A percentile compares a stretch with the other conserved stretches of the same genome.
Evolutionary conservation across 2,113 vertebrate genomes (phyloP).

Genomic region (Enhydra lutris): DNA sequence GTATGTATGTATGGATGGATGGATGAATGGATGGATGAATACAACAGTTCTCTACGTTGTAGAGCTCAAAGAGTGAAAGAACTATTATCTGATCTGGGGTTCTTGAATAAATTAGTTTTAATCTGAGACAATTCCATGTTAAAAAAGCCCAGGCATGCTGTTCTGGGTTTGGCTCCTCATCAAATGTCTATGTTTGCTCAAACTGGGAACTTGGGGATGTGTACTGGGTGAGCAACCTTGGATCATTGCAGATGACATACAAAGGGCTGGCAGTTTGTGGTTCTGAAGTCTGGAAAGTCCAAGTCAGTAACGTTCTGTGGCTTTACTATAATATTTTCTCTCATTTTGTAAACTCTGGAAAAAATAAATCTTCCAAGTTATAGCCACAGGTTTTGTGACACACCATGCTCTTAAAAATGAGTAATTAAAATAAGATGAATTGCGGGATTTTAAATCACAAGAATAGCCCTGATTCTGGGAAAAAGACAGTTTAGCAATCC

Average conservation of each 20-base stretch:
- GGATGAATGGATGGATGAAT: neutral
- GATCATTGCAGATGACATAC: neutral
- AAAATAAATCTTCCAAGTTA: neutral
- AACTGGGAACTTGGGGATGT: neutral
- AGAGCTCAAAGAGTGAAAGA: neutral
- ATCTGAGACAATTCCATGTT: neutral
- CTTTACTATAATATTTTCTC: neutral
- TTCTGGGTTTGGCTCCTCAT: neutral
- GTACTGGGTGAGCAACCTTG: neutral
- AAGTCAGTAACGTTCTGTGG: neutral
- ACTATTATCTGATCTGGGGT: neutral
- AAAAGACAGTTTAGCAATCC: neutral
- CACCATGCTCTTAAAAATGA: neutral
- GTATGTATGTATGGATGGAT: neutral
- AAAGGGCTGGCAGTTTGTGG: neutral
- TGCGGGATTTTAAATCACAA: neutral
- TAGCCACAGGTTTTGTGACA: constrained; percentile 32
- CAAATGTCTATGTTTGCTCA: neutral
- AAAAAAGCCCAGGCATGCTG: neutral
- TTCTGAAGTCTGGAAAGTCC: neutral
- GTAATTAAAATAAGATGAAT: constrained; percentile 52
- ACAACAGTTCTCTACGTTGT: neutral
- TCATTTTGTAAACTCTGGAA: constrained; percentile 36
- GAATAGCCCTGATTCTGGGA: neutral
- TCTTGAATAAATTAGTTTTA: neutral